These are phyloP conservation scores for Thaumatotibia leucotreta DNA, from an alignment of 1,140 invertebrate species.

Conservation along the genomic window DNA sequence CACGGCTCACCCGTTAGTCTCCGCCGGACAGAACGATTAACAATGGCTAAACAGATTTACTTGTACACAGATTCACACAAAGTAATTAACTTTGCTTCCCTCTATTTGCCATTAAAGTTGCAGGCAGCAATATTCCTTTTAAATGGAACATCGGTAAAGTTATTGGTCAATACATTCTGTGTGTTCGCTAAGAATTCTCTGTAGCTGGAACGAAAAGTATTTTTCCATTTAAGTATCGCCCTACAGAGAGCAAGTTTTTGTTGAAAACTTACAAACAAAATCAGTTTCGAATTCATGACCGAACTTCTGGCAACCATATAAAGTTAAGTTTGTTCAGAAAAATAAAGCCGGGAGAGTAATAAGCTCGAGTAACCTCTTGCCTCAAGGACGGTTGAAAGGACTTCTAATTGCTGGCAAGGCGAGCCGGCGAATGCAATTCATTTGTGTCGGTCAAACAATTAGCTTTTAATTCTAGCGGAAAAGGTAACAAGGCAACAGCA, in stretches of 20 bases:
- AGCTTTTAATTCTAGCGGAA: conserved; percentile 5
- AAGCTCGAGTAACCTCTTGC: conserved; percentile 12
- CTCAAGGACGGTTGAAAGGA: neutral
- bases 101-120: neutral
- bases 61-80: conserved; percentile 26
- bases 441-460: neutral
- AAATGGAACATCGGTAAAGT: conserved; percentile 12
- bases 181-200: neutral
- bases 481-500: conserved; percentile 10
- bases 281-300: conserved; percentile 6
- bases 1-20: conserved; percentile 27
- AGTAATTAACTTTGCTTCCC: conserved; percentile 6
- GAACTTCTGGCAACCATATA: neutral
- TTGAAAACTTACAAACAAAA: conserved; percentile 11
- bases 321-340: neutral
- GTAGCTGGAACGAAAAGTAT: neutral
- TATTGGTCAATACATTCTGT: neutral
- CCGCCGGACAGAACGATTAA: conserved; percentile 46
- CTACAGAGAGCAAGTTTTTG: neutral
- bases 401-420: neutral
- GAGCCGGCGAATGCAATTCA: neutral
- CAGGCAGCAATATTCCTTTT: conserved; percentile 1
- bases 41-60: conserved; percentile 55
- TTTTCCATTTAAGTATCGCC: neutral
- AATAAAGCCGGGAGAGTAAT: neutral